A percentile compares a stretch with the other conserved stretches of the same genome.
Evolutionary conservation across 2,888 invertebrate genomes (phyloP).

Genomic region (Boloria euphrosyne): DNA sequence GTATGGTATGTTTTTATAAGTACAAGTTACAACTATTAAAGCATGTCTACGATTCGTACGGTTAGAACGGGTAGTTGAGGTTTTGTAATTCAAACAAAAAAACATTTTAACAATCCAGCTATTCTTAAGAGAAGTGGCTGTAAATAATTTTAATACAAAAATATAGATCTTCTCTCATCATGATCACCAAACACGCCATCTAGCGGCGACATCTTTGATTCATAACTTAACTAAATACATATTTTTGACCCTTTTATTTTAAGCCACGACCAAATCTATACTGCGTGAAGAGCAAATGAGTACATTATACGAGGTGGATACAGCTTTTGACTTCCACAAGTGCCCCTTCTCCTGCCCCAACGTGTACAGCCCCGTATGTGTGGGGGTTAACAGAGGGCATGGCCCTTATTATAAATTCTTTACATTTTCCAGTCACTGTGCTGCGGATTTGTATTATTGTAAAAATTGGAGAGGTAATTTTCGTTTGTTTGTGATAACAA

Average conservation of each 20-base stretch:
- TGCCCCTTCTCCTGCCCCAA: conserved; percentile 58
- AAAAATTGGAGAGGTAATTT: conserved; percentile 53
- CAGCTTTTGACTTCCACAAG: conserved; percentile 49
- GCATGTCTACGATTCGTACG: no score
- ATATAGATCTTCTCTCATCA: no score
- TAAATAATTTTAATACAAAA: no score
- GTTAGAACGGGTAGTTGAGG: no score
- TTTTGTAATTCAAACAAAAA: no score
- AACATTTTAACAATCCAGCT: no score
- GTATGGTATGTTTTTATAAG: no score
- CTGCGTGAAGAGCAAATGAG: conserved; percentile 37
- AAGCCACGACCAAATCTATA: conserved; percentile 21
- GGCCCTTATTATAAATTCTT: conserved; percentile 57
- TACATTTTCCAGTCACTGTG: conserved; percentile 62
- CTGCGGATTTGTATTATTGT: conserved; percentile 60
- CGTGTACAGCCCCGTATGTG: conserved; percentile 54
- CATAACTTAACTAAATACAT: background rate
- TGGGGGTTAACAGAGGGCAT: conserved; percentile 52
- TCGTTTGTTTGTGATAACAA: no score
- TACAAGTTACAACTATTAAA: no score
- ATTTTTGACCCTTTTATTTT: conserved; percentile 1
- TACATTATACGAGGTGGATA: conserved; percentile 47
- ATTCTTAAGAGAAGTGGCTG: no score
- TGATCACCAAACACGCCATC: no score
- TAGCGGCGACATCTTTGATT: no score